Conservation (phyloP, 2,888 invertebrate species). For the Agapostemon virescens region DNA sequence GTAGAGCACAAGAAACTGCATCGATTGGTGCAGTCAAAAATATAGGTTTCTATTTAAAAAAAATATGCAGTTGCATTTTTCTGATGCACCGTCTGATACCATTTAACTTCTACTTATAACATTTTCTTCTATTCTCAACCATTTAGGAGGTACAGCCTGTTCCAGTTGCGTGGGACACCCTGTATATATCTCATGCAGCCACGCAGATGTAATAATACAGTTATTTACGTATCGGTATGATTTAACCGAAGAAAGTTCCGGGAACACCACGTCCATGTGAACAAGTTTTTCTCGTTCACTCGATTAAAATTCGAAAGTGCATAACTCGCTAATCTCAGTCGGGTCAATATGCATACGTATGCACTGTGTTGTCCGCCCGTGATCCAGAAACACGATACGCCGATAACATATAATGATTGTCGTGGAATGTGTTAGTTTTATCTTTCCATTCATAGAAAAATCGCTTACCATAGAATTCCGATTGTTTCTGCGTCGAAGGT, state of each 20-base stretch:
- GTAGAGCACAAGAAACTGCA: too few species aligned
- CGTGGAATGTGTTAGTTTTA: slow-evolving; percentile 14
- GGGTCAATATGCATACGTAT: slow-evolving; percentile 23
- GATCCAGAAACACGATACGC: slow-evolving; percentile 27
- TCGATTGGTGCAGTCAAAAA: too few species aligned
- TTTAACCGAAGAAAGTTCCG: slow-evolving; percentile 42
- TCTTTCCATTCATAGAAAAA: slow-evolving; percentile 3
- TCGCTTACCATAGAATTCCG: not conserved
- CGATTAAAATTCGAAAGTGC: slow-evolving; percentile 46
- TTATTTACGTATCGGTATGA: slow-evolving; percentile 16
- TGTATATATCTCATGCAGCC: not conserved
- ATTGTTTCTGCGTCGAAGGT: not conserved
- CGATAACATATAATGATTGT: not conserved
- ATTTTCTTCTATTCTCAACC: too few species aligned
- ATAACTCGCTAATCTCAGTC: slow-evolving; percentile 32
- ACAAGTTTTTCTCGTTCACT: slow-evolving; percentile 33
- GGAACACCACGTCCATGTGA: slow-evolving; percentile 25
- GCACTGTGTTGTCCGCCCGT: slow-evolving; percentile 3
- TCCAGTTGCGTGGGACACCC: too few species aligned
- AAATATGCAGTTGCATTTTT: too few species aligned
- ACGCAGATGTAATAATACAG: not conserved
- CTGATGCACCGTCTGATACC: too few species aligned
- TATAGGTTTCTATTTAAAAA: too few species aligned
- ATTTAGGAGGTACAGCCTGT: too few species aligned
- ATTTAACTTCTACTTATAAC: too few species aligned